These are phyloP conservation scores for Malacoctenus gilli DNA, from an alignment of 2,797 vertebrate genomes.

Conservation along the genomic window DNA sequence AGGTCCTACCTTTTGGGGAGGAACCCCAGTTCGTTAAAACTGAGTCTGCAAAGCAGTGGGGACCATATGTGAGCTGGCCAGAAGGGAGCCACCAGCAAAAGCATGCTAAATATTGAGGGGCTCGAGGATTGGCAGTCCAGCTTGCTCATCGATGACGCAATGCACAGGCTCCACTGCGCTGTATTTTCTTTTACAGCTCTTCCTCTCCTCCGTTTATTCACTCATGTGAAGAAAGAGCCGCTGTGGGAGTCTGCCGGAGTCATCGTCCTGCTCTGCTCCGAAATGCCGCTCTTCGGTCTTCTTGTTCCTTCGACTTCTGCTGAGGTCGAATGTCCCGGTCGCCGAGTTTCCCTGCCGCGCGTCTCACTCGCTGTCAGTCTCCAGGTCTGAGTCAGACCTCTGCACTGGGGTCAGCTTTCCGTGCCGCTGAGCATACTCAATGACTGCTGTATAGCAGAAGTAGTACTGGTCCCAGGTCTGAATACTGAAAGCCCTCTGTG, in stretches of 20 bases:
- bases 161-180: slow-evolving; percentile 56
- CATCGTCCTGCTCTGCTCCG: slow-evolving; percentile 19
- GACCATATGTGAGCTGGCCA: too few relatives aligned
- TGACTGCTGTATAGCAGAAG: slow-evolving; percentile 87
- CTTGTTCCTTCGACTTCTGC: slow-evolving; percentile 40
- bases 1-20: too few relatives aligned
- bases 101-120: slow-evolving; percentile 69
- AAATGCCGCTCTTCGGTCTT: slow-evolving; percentile 27
- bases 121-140: slow-evolving; percentile 76
- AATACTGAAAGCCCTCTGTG: slow-evolving; percentile 87
- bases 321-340: slow-evolving; percentile 38
- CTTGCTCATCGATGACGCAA: slow-evolving; percentile 54
- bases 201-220: slow-evolving; percentile 36
- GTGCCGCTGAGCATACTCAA: slow-evolving; percentile 86
- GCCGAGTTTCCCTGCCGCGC: slow-evolving; percentile 13
- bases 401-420: slow-evolving; percentile 83
- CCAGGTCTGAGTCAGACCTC: slow-evolving; percentile 88
- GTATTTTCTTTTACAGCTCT: slow-evolving; percentile 44
- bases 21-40: too few relatives aligned
- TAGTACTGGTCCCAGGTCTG: slow-evolving; percentile 91
- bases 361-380: slow-evolving; percentile 86
- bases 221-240: slow-evolving; percentile 47
- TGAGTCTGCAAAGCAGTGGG: too few relatives aligned
- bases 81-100: too few relatives aligned
- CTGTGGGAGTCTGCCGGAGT: slow-evolving; percentile 48